Evolutionary conservation across 2,113 vertebrate species (phyloP).

Genomic region (Galbula dea): DNA sequence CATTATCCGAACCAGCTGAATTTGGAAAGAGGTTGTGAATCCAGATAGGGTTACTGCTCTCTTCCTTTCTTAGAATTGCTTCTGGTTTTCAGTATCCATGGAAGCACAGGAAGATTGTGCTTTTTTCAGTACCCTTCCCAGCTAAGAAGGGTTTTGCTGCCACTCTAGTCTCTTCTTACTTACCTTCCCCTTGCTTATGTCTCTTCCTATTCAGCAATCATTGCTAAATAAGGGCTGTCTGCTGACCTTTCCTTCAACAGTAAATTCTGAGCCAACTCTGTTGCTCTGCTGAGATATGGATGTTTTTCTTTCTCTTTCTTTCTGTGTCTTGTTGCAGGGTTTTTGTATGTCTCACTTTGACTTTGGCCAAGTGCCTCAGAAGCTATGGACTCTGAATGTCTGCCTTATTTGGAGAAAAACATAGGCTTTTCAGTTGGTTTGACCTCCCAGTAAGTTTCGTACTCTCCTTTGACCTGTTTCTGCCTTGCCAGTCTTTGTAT

Average conservation of each 20-base stretch:
- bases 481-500: not conserved
- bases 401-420: slow-evolving; percentile 27
- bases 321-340: not conserved
- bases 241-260: slow-evolving; percentile 8
- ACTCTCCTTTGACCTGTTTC: not conserved
- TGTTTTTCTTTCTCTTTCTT: not conserved
- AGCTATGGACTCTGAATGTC: not conserved
- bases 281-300: not conserved
- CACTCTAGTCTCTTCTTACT: not conserved
- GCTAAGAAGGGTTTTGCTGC: not conserved
- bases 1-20: not conserved
- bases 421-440: not conserved
- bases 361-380: slow-evolving; percentile 25
- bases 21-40: not conserved
- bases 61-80: not conserved
- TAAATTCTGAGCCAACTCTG: not conserved
- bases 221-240: not conserved
- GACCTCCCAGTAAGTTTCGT: not conserved
- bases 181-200: not conserved
- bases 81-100: not conserved
- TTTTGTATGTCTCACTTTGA: slow-evolving; percentile 29
- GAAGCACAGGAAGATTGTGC: not conserved
- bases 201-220: not conserved
- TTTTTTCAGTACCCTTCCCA: not conserved
- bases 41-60: not conserved